phyloP scores from a whole-genome alignment of 2,113 vertebrate genomes.

The Zingel zingel region DNA sequence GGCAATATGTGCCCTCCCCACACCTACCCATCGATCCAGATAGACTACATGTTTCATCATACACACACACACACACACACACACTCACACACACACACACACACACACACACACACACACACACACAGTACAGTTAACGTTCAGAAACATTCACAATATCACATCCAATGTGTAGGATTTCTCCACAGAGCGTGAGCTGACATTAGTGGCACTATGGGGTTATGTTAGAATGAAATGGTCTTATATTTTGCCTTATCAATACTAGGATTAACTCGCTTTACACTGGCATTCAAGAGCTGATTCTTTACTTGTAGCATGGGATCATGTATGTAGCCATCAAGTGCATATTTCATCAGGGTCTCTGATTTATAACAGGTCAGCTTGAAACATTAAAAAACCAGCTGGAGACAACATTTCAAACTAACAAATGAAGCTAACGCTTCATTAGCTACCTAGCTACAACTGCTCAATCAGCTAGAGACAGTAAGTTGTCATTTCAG shows the following conservation, averaged over 20 bases:
- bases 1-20: conserved; percentile 53
- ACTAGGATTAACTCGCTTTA: too few relatives aligned
- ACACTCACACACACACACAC: background rate
- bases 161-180: too few relatives aligned
- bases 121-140: background rate
- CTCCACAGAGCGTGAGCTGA: too few relatives aligned
- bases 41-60: conserved; percentile 38
- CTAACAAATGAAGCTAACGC: background rate
- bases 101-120: background rate
- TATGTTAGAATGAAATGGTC: too few relatives aligned
- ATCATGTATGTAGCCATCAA: too few relatives aligned
- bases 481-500: background rate
- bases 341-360: background rate
- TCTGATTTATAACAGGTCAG: background rate
- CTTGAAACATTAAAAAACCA: background rate
- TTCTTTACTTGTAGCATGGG: too few relatives aligned
- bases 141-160: too few relatives aligned
- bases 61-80: background rate
- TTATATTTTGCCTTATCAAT: too few relatives aligned
- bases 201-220: too few relatives aligned
- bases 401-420: background rate
- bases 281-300: too few relatives aligned
- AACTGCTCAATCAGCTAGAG: background rate
- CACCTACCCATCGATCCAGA: conserved; percentile 53
- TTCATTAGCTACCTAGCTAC: background rate